These are phyloP conservation scores for Orthonevra nobilis DNA, from an alignment of 2,888 invertebrate genomes.

Conservation along the genomic window DNA sequence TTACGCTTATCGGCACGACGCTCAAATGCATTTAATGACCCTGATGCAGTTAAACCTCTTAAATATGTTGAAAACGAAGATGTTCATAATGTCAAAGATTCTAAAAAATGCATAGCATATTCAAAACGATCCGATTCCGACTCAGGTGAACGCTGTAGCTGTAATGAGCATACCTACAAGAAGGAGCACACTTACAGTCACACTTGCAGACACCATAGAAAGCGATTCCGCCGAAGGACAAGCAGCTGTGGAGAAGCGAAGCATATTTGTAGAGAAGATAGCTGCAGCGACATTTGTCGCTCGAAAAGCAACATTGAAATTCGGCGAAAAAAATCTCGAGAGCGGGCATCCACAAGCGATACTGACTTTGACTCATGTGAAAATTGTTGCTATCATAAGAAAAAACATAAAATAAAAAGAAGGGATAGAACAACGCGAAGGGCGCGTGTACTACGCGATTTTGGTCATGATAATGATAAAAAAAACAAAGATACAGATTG, in stretches of 20 bases:
- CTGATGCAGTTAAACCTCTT: conserved; percentile 78
- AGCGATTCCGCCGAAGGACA: conserved; percentile 77
- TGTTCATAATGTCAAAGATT: conserved; percentile 76
- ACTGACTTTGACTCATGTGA: conserved; percentile 81
- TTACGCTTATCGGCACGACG: conserved; percentile 80
- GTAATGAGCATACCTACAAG: conserved; percentile 76
- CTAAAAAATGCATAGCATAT: conserved; percentile 78
- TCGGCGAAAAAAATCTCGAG: conserved; percentile 75
- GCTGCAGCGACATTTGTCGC: conserved; percentile 77
- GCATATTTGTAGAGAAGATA: conserved; percentile 72
- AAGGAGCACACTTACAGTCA: conserved; percentile 76
- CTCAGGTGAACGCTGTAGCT: conserved; percentile 74
- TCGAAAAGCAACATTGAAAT: conserved; percentile 80
- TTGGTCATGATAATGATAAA: conserved; percentile 66
- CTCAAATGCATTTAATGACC: conserved; percentile 77
- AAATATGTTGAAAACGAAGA: conserved; percentile 79
- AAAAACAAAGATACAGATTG: conserved; percentile 59
- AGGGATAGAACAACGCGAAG: conserved; percentile 77
- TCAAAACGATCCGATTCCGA: conserved; percentile 77
- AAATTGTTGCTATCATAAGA: conserved; percentile 79
- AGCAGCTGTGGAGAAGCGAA: conserved; percentile 79
- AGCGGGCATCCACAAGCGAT: conserved; percentile 76
- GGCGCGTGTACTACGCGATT: conserved; percentile 72
- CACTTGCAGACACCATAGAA: conserved; percentile 76
- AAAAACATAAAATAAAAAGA: conserved; percentile 77